These are phyloP conservation scores for Cynopterus brachyotis DNA, from an alignment of 2,113 vertebrate species.

Conservation along the genomic window DNA sequence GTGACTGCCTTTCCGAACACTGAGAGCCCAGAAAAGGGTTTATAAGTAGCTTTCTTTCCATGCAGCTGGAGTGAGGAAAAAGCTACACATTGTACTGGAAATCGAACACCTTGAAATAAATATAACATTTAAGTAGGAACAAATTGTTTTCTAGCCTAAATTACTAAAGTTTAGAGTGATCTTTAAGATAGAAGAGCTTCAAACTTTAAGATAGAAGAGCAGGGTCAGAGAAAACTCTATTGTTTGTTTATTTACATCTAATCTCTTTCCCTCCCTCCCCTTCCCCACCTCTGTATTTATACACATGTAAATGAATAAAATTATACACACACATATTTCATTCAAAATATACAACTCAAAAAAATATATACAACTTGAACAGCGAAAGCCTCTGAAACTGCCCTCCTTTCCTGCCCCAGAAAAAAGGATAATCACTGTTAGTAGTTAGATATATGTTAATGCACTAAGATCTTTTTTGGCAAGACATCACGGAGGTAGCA, in stretches of 20 bases:
- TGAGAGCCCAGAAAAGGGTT: slow-evolving; percentile 5
- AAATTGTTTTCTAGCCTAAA: not conserved
- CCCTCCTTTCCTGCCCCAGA: not conserved
- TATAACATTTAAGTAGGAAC: not conserved
- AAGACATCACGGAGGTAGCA: not conserved
- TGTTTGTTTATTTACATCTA: not conserved
- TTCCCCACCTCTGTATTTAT: no score
- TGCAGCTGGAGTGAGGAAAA: not conserved
- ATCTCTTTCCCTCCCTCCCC: not conserved
- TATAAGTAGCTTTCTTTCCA: not conserved
- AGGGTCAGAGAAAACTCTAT: not conserved
- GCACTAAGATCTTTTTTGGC: not conserved
- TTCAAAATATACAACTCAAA: not conserved
- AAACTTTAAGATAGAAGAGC: not conserved
- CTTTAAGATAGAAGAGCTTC: not conserved
- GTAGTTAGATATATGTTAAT: not conserved
- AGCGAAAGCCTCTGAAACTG: not conserved
- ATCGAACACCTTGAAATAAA: slow-evolving; percentile 42
- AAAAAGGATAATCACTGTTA: not conserved
- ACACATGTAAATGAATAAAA: no score
- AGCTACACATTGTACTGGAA: slow-evolving; percentile 18
- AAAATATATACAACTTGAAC: not conserved
- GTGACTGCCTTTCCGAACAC: not conserved
- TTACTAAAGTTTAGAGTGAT: not conserved
- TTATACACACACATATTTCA: not conserved